Conservation (phyloP, 2,888 invertebrate species). For the Petrolisthes cinctipes region DNA sequence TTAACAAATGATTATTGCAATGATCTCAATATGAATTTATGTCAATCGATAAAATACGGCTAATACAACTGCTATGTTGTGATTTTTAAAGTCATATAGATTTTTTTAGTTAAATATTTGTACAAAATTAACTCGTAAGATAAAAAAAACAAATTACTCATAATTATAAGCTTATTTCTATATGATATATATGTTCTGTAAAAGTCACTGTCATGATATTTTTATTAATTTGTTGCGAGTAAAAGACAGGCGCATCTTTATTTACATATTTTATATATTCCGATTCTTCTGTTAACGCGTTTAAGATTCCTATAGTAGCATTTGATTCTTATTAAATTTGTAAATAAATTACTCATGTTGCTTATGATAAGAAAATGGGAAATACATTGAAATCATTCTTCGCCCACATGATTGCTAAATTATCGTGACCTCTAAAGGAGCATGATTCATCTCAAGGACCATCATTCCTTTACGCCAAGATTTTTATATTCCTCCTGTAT, state of each 20-base stretch:
- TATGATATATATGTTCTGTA: no score
- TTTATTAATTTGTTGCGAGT: no score
- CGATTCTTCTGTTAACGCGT: background rate
- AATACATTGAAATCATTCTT: slow-evolving; percentile 6
- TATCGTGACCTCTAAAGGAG: background rate
- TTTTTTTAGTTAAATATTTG: no score
- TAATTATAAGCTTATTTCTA: no score
- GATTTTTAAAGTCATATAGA: no score
- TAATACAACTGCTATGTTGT: no score
- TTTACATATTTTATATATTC: no score
- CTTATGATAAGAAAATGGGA: slow-evolving; percentile 9
- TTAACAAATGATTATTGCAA: no score
- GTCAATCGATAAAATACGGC: background rate
- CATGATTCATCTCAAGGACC: background rate
- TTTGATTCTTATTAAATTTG: background rate
- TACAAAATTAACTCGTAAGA: no score
- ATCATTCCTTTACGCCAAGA: background rate
- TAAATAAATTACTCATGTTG: background rate
- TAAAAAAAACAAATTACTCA: no score
- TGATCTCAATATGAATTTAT: background rate
- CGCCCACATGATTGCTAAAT: background rate
- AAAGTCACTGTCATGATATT: no score
- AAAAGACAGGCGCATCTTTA: no score
- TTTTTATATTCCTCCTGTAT: background rate
- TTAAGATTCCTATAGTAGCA: background rate